Evolutionary conservation across 2,888 invertebrate species (phyloP), one percentile per base, ranked within the genome.

Genomic region (Oscheius sp.): DNA sequence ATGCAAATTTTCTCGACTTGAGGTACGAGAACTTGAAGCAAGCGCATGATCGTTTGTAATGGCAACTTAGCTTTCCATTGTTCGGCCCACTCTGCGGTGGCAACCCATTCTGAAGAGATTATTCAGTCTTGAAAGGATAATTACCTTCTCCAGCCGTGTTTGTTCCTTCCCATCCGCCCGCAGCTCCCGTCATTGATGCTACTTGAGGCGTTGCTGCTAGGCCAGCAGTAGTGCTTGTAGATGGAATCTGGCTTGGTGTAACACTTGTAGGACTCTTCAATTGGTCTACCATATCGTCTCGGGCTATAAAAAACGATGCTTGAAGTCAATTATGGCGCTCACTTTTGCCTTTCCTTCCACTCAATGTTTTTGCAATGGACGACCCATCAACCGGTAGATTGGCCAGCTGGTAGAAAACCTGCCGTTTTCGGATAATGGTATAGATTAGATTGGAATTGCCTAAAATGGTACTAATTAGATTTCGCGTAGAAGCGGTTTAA

Each of bases 1-100:
- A 98, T 98, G 89, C 98, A 99, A 83, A 98, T 98, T 90, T 98
- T 99, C 89, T 99, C 98, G 25, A 98, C 98, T 89, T 99, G 98
- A 65, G 98, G 98, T 77, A 98, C 98, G 4, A 98, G 90, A 33
- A 99, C 97, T 89, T 99, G 98, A 79, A 98, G 89, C 86, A 98
- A 90, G 80, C 98, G 90, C 97, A 98, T 98, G 83, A 99, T 97
- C 65, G 98, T 99, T 90, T 98, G 98, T 81, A 98, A 89, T 5
- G 98, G 98, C 78, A 98, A 90, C 89, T 97, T 96, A 74, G 92
- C 92, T 87, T 98, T 95, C 98, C 98, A 98, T 1, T 93, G 92
- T 80, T 92, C 90, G 71, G 89, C 96, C 97, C 97, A 98, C 86
- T 95, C 95, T 23, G 93, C 92, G 2, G 92, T 92, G n/a, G 96